phyloP scores from a whole-genome alignment of 1,140 invertebrate species.

The Steinernema feltiae region DNA sequence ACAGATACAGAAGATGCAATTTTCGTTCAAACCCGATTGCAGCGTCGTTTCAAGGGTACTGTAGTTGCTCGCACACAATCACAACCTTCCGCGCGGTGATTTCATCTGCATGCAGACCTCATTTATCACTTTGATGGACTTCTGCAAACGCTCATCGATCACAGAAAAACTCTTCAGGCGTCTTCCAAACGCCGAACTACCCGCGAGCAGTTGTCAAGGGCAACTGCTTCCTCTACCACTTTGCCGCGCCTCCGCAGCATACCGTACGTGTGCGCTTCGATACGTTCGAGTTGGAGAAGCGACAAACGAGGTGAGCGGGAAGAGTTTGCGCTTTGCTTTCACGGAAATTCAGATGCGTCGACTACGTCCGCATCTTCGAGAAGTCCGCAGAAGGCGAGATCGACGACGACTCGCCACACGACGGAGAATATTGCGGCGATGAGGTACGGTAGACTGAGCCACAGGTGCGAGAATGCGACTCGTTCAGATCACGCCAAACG shows the following conservation, averaged over 20 bases:
- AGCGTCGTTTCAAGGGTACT: too few relatives aligned
- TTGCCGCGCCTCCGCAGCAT: not conserved
- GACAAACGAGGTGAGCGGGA: not conserved
- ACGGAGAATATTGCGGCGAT: not conserved
- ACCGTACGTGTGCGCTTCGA: not conserved
- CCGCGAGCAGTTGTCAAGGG: not conserved
- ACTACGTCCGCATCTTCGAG: not conserved
- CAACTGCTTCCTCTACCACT: not conserved
- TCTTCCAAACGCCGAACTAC: conserved; percentile 11
- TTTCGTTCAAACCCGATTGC: too few relatives aligned
- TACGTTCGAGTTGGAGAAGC: not conserved
- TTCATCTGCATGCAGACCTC: not conserved
- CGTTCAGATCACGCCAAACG: not conserved
- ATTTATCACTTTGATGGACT: not conserved
- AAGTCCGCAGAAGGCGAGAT: not conserved
- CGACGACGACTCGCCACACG: conserved; percentile 3
- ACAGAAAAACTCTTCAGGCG: not conserved
- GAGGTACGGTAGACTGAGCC: not conserved
- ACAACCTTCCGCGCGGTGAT: not conserved
- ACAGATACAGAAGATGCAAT: too few relatives aligned
- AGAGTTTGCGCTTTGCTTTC: not conserved
- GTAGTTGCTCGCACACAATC: too few relatives aligned
- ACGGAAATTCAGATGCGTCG: not conserved
- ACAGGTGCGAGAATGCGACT: not conserved
- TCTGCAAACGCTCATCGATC: not conserved